Conservation (phyloP, 2,113 vertebrate species). For the Melanerpes formicivorus region DNA sequence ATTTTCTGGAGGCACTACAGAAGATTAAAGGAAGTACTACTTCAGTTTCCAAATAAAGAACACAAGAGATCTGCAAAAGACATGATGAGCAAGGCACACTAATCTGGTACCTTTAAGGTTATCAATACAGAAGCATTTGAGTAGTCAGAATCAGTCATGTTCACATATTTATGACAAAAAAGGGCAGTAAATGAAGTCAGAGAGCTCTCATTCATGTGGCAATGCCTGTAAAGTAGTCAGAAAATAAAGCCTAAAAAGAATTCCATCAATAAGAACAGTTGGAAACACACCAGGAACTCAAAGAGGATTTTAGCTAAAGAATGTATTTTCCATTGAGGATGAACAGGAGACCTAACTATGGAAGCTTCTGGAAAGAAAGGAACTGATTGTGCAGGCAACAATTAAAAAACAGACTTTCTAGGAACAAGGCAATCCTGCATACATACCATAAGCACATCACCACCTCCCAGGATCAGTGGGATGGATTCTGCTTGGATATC, state of each 20-base stretch:
- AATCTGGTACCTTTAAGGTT: neutral
- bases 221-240: neutral
- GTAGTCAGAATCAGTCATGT: neutral
- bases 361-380: neutral
- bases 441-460: conserved; percentile 98
- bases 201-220: neutral
- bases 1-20: neutral
- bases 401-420: neutral
- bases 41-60: neutral
- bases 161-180: neutral
- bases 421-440: neutral
- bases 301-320: neutral
- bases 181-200: neutral
- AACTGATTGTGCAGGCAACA: neutral
- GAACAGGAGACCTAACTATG: neutral
- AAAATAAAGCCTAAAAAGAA: neutral
- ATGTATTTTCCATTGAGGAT: neutral
- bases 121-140: neutral
- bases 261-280: neutral
- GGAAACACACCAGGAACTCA: neutral
- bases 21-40: neutral
- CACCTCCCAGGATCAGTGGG: conserved; percentile 93
- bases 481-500: conserved; percentile 98
- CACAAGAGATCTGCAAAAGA: neutral
- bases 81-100: neutral